Percentiles rank a stretch among this genome's conserved stretches.
Conservation (phyloP, 2,113 vertebrate genomes). For the Rhizomys pruinosus region DNA sequence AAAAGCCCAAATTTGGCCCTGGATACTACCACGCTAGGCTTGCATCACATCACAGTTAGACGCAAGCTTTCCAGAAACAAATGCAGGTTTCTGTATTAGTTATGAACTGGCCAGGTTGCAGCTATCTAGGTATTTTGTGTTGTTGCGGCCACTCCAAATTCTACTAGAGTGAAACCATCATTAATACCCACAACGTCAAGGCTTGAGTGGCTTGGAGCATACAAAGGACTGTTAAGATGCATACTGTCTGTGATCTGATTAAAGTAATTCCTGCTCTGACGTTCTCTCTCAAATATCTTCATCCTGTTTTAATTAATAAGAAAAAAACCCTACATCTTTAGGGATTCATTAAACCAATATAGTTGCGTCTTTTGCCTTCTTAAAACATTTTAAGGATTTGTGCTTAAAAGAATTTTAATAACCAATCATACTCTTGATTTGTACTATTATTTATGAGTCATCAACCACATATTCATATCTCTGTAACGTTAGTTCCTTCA, state of each 20-base stretch:
- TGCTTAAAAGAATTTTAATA: constrained; percentile 32
- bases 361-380: constrained; percentile 44
- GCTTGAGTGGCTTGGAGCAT: neutral
- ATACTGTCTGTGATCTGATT: constrained; percentile 3
- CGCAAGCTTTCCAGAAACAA: constrained; percentile 26
- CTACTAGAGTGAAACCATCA: neutral
- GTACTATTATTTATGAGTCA: constrained; percentile 23
- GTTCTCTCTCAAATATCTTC: constrained; percentile 39
- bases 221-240: constrained; percentile 14
- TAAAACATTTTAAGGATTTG: constrained; percentile 49
- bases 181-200: neutral
- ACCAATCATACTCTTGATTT: constrained; percentile 10
- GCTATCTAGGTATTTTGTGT: neutral
- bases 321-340: constrained; percentile 36
- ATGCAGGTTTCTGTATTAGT: neutral
- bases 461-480: neutral
- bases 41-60: neutral
- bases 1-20: neutral
- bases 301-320: constrained; percentile 56
- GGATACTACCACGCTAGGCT: neutral
- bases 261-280: neutral
- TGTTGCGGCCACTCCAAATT: neutral
- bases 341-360: constrained; percentile 56
- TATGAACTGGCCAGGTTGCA: neutral
- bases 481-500: constrained; percentile 13